Evolutionary conservation across 1,140 invertebrate species (phyloP).

Genomic region (Neodiprion virginianus): DNA sequence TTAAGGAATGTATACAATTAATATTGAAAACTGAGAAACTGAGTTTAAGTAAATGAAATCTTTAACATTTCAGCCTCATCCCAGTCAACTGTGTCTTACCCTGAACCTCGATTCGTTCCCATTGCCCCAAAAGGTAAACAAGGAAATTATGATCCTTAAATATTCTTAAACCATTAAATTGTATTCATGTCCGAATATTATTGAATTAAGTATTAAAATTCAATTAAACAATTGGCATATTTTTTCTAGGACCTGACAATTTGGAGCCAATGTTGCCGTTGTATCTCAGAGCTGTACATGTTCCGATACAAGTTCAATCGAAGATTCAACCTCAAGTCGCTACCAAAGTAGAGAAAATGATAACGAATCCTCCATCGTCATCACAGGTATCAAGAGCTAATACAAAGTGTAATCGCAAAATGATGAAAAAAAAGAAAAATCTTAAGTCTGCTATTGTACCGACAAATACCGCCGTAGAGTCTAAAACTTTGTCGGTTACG

Average conservation of each 20-base stretch:
- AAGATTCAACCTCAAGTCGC: neutral
- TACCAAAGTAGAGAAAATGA: neutral
- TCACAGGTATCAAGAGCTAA: neutral
- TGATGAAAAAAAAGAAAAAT: neutral
- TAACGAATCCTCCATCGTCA: neutral
- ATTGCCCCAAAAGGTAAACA: slow-evolving; percentile 44
- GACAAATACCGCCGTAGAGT: neutral
- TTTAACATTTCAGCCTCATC: neutral
- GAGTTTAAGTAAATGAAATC: no score
- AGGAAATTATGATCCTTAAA: neutral
- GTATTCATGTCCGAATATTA: neutral
- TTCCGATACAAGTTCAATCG: neutral
- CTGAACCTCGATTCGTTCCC: slow-evolving; percentile 36
- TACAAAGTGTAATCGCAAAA: neutral
- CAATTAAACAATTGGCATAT: neutral
- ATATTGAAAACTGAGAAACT: no score
- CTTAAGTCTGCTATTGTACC: neutral
- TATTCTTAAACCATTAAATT: neutral
- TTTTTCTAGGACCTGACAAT: neutral
- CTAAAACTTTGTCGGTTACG: neutral
- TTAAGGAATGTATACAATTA: no score
- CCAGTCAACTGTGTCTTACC: neutral
- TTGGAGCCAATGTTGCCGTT: neutral
- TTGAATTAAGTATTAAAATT: neutral
- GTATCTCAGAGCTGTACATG: neutral